Percentiles rank a stretch among this genome's conserved stretches.
Evolutionary conservation across 2,888 invertebrate species (phyloP).

Genomic region (Idaea aversata): DNA sequence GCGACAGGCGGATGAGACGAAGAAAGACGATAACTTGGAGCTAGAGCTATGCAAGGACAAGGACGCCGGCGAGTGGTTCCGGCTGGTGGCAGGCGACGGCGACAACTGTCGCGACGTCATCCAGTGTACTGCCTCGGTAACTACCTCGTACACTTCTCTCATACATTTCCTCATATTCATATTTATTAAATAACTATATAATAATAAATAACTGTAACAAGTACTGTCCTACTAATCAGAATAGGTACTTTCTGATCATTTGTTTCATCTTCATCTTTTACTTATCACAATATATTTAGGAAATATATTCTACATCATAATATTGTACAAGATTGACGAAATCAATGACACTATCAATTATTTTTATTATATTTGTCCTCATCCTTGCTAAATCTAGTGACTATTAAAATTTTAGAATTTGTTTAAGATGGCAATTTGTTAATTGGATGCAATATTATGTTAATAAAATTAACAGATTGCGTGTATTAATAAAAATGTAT

Average conservation of each 20-base stretch:
- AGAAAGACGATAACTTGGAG: slow-evolving; percentile 94
- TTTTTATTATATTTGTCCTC: slow-evolving; percentile 11
- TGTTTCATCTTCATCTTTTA: too few relatives aligned
- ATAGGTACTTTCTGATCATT: too few relatives aligned
- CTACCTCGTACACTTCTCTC: slow-evolving; percentile 52
- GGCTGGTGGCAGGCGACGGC: slow-evolving; percentile 92
- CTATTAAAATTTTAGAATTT: background rate
- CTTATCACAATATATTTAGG: background rate
- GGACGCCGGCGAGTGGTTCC: slow-evolving; percentile 97
- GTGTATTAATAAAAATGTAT: slow-evolving; percentile 9
- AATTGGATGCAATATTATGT: background rate
- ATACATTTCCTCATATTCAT: slow-evolving; percentile 28
- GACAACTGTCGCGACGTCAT: slow-evolving; percentile 97
- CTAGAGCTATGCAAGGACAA: slow-evolving; percentile 95
- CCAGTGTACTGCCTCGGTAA: slow-evolving; percentile 95
- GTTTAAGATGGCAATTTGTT: background rate
- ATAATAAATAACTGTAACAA: too few relatives aligned
- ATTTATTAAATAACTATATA: too few relatives aligned
- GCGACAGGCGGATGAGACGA: slow-evolving; percentile 85
- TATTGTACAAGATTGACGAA: background rate
- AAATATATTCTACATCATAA: background rate
- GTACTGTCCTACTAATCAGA: too few relatives aligned
- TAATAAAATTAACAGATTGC: background rate
- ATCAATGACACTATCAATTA: background rate
- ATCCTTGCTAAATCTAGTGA: slow-evolving; percentile 12